A percentile compares a stretch with the other conserved stretches of the same genome.
phyloP scores from a whole-genome alignment of 2,113 vertebrate species.

The Ranitomeya imitator region DNA sequence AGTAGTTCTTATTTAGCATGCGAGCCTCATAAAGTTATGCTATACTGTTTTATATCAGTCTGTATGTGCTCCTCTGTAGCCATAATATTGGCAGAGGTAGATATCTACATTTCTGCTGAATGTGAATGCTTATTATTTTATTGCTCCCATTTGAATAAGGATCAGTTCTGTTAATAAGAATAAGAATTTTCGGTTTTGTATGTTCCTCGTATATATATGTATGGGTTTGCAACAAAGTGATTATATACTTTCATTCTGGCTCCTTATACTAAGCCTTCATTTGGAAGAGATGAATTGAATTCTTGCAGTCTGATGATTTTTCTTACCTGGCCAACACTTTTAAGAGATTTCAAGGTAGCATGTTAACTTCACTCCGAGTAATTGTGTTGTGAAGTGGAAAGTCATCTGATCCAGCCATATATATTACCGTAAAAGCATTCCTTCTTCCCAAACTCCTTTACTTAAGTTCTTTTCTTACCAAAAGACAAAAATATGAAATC shows the following conservation, averaged over 20 bases:
- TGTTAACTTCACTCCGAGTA: constrained; percentile 58
- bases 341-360: constrained; percentile 6
- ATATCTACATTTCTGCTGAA: background rate
- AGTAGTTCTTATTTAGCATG: background rate
- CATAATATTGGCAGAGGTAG: background rate
- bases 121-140: background rate
- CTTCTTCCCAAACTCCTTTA: constrained; percentile 50
- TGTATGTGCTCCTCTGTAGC: background rate
- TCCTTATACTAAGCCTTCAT: background rate
- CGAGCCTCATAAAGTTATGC: background rate
- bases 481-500: constrained; percentile 40
- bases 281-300: background rate
- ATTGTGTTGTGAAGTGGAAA: constrained; percentile 39
- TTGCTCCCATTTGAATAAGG: background rate
- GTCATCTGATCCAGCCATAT: constrained; percentile 44
- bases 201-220: background rate
- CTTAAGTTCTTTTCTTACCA: constrained; percentile 38
- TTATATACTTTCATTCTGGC: background rate
- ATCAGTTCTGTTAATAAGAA: background rate
- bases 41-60: background rate
- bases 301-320: constrained; percentile 20
- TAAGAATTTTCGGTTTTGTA: background rate
- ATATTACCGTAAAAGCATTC: constrained; percentile 48
- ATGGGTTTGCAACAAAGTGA: background rate
- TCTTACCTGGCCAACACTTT: constrained; percentile 46